A percentile compares a stretch with the other conserved stretches of the same genome.
Evolutionary conservation across 2,797 vertebrate genomes (phyloP).

Genomic region (Melanotaenia maccullochi): DNA sequence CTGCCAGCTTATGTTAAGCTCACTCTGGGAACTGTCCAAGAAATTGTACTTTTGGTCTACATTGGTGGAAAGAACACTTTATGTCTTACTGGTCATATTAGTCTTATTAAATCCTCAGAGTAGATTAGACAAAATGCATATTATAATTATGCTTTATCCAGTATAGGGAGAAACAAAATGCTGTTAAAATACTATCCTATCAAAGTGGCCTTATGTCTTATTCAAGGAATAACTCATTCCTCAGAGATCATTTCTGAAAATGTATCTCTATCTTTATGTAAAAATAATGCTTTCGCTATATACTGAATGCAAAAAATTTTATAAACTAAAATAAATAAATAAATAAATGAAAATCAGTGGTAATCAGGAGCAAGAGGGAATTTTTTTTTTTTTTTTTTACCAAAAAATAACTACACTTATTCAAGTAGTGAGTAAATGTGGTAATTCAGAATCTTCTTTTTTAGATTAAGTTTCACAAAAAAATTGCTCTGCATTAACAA

Average conservation of each 20-base stretch:
- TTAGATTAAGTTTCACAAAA: neutral
- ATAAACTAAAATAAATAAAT: no score
- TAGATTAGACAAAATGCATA: constrained; percentile 78
- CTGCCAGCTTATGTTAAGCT: constrained; percentile 68
- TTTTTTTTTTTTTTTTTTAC: neutral
- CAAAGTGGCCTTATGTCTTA: constrained; percentile 19
- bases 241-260: constrained; percentile 31
- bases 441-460: neutral
- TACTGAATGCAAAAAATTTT: no score
- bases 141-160: constrained; percentile 66
- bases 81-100: constrained; percentile 73
- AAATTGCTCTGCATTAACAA: neutral
- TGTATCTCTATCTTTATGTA: constrained; percentile 12
- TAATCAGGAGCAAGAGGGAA: neutral
- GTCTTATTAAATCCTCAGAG: constrained; percentile 70
- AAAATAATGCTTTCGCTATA: neutral
- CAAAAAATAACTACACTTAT: neutral
- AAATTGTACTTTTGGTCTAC: constrained; percentile 61
- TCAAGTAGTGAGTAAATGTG: neutral
- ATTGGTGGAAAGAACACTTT: constrained; percentile 57
- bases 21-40: constrained; percentile 69
- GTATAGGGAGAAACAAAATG: constrained; percentile 21
- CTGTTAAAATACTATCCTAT: constrained; percentile 52
- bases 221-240: constrained; percentile 30
- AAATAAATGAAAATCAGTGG: no score